Base-by-base conservation (phyloP, 2,113 vertebrate genomes). In the Pollachius pollachius region DNA sequence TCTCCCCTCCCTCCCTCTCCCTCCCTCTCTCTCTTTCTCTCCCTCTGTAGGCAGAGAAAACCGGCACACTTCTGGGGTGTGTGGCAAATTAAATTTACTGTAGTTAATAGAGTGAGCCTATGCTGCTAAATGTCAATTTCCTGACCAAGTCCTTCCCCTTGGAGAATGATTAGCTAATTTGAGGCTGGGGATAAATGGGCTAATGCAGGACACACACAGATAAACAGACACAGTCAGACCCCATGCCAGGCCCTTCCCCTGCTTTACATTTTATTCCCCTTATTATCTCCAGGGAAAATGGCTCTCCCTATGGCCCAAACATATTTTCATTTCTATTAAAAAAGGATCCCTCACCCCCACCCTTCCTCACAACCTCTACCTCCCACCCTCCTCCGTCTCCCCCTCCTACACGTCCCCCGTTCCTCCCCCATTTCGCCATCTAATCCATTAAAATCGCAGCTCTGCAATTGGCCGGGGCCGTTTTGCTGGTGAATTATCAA, bases 101-200 rank as follows among this genome's bases (percentile, higher is more conserved):
- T 91, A 92, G 91, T 92, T 94, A 93, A 93, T 92, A 93, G 90
- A 92, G 89, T 92, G 91, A 89, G 90, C 85, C 89, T 85, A 85
- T 89, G 90, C 88, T 91, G 87, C 86, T 93, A 91, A 92, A 93
- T 91, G 92, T 92, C 92, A 92, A 91, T 91, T 93, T 92, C 89
- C 90, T 92, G 90, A 93, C 89, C 89, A 91, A 90, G 91, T 85
- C 91, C 86, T 91, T 91, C 88, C 90, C 91, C 92, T 92, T 86
- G 81, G 91, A 92, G 90, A 92, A 91, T 91, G 90, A 92, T 91
- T 91, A 92, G 85, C 91, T 91, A 83, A 91, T 91, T 92, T 92
- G 88, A 87, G 83, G 85, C 86, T 71, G 78, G 81, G 89, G 87
- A 90, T 92, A 91, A 92, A 92, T 87, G 87, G 89, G 81, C 89